A percentile compares a stretch with the other conserved stretches of the same genome.
phyloP scores from a whole-genome alignment of 2,113 vertebrate genomes.

The Orthonyx spaldingii region DNA sequence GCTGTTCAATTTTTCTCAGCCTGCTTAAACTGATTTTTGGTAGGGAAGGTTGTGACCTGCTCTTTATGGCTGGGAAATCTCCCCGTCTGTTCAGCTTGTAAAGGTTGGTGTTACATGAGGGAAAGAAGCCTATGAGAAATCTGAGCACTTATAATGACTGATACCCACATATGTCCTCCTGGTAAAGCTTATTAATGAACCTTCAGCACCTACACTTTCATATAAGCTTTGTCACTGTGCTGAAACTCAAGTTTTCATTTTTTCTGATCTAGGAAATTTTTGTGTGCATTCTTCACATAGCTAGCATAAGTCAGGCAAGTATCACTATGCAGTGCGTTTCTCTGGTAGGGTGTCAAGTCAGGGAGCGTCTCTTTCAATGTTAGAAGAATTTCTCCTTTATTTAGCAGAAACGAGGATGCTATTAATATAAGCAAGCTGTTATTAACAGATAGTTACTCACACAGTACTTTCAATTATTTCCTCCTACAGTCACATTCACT shows the following conservation, averaged over 20 bases:
- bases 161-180: not conserved
- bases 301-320: not conserved
- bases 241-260: not conserved
- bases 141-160: not conserved
- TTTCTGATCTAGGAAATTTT: not conserved
- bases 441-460: not conserved
- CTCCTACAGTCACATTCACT: not conserved
- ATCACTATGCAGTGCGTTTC: not conserved
- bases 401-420: slow-evolving; percentile 2
- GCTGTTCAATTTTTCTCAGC: not conserved
- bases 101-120: not conserved
- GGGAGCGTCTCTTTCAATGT: not conserved
- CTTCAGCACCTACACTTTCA: not conserved
- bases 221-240: not conserved
- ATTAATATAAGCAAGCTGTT: slow-evolving; percentile 30
- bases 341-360: not conserved
- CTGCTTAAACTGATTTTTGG: not conserved
- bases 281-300: not conserved
- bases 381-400: slow-evolving; percentile 4
- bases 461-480: not conserved
- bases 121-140: not conserved
- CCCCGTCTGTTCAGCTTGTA: not conserved
- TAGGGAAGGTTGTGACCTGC: not conserved
- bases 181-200: not conserved
- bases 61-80: not conserved